Evolutionary conservation across 2,888 invertebrate genomes (phyloP).

Genomic region (Eupithecia centaureata): DNA sequence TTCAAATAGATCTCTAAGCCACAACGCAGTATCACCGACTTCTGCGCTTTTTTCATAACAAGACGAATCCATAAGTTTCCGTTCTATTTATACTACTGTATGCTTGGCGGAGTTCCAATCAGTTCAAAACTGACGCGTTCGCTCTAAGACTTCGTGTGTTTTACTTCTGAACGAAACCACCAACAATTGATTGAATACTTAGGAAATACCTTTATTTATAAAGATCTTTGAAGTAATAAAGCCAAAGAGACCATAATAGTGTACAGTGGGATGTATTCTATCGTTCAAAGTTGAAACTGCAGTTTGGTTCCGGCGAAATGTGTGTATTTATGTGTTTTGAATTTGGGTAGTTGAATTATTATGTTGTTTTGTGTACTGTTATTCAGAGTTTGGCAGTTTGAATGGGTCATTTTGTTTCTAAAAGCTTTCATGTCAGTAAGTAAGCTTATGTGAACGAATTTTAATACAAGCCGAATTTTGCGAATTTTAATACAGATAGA

Average conservation of each 20-base stretch:
- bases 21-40: neutral
- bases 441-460: neutral
- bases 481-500: neutral
- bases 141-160: constrained; percentile 64
- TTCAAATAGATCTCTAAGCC: neutral
- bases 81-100: constrained; percentile 19
- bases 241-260: constrained; percentile 13
- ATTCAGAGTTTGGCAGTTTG: constrained; percentile 13
- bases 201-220: constrained; percentile 43
- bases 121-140: constrained; percentile 45
- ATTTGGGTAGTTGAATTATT: constrained; percentile 33
- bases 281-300: constrained; percentile 39
- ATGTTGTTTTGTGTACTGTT: constrained; percentile 19
- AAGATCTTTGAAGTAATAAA: constrained; percentile 31
- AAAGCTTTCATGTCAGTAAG: neutral
- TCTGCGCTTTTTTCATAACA: neutral
- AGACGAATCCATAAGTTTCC: constrained; percentile 15
- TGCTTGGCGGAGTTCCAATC: constrained; percentile 45
- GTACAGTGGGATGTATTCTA: constrained; percentile 35
- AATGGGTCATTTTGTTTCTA: constrained; percentile 3
- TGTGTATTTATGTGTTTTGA: constrained; percentile 45
- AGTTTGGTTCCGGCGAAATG: constrained; percentile 44
- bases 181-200: constrained; percentile 46
- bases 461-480: neutral
- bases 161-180: constrained; percentile 52